Conservation (phyloP, 2,888 invertebrate species). For the Cantharis rustica region DNA sequence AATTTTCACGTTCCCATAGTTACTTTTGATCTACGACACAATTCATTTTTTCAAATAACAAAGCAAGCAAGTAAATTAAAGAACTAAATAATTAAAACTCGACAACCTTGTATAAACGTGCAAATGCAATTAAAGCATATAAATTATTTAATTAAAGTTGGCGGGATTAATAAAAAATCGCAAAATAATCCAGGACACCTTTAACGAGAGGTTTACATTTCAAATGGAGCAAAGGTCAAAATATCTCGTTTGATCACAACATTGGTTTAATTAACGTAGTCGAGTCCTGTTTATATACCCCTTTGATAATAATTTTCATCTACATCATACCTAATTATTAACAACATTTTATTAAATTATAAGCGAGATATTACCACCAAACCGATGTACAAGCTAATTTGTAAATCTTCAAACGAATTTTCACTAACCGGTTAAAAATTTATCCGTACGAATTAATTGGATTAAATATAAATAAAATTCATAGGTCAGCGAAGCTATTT, state of each 20-base stretch:
- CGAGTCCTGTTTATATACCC: conserved; percentile 18
- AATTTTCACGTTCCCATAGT: background rate
- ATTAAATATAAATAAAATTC: background rate
- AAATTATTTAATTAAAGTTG: background rate
- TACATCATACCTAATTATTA: conserved; percentile 9
- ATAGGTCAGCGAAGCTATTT: background rate
- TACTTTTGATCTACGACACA: background rate
- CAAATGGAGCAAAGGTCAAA: conserved; percentile 29
- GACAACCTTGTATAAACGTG: background rate
- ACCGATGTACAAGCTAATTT: background rate
- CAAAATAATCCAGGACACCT: background rate
- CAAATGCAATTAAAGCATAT: background rate
- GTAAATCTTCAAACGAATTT: background rate
- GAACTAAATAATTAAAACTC: background rate
- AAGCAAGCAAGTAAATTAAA: background rate
- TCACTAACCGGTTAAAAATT: background rate
- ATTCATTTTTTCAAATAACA: background rate
- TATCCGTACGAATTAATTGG: background rate
- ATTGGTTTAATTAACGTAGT: conserved; percentile 38
- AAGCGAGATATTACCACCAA: background rate
- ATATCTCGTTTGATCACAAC: conserved; percentile 36
- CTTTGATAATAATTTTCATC: conserved; percentile 22
- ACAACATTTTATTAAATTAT: conserved; percentile 6
- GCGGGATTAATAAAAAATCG: background rate
- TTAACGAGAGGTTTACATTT: background rate